These are phyloP conservation scores for Halcyon badia DNA, from an alignment of 2,797 vertebrate genomes.

Conservation along the genomic window DNA sequence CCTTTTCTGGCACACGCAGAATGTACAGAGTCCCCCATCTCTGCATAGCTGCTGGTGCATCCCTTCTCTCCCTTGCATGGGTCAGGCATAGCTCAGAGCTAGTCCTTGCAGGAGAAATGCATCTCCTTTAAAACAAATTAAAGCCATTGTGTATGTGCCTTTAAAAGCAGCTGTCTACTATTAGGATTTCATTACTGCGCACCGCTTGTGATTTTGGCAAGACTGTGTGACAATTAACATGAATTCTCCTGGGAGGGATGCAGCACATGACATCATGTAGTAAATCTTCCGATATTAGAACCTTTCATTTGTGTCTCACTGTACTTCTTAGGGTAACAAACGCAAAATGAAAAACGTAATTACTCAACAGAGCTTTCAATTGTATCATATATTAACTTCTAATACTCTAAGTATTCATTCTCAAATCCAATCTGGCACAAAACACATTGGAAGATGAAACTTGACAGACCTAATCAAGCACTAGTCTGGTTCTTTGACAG, in stretches of 20 bases:
- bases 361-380: conserved; percentile 62
- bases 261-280: conserved; percentile 72
- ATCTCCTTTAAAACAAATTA: background rate
- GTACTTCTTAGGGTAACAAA: conserved; percentile 66
- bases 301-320: conserved; percentile 66
- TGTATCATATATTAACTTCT: conserved; percentile 59
- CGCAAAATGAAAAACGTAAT: conserved; percentile 74
- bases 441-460: background rate
- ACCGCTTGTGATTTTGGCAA: conserved; percentile 61
- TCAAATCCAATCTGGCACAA: conserved; percentile 12
- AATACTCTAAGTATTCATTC: conserved; percentile 56
- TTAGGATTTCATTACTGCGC: conserved; percentile 70
- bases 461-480: conserved; percentile 13
- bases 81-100: background rate
- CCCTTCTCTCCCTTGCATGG: background rate
- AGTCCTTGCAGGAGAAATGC: background rate
- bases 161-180: conserved; percentile 61
- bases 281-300: conserved; percentile 71
- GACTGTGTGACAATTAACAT: conserved; percentile 69
- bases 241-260: conserved; percentile 69
- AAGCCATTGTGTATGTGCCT: background rate
- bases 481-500: conserved; percentile 22
- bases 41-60: background rate
- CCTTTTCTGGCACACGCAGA: background rate
- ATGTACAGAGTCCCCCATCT: accelerated